Percentiles rank a stretch among this genome's conserved stretches.
phyloP scores from a whole-genome alignment of 2,888 invertebrate species.

The Platerodrilus igneus region DNA sequence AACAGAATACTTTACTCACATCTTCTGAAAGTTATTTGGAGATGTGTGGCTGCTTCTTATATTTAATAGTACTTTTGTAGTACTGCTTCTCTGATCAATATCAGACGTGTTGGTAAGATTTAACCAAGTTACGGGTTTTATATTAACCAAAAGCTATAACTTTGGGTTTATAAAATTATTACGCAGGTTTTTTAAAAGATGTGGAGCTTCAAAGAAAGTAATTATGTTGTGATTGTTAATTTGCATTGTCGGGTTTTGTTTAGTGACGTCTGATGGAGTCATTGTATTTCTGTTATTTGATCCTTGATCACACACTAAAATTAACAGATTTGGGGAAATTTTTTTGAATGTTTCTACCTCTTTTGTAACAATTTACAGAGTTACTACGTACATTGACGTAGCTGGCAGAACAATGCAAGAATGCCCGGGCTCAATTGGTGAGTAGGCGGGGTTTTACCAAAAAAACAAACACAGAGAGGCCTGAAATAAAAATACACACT shows the following conservation, averaged over 20 bases:
- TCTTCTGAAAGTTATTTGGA: conserved; percentile 16
- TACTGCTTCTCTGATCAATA: conserved; percentile 9
- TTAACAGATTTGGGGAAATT: conserved; percentile 12
- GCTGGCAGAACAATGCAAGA: too few relatives aligned
- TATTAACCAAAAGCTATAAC: conserved; percentile 4
- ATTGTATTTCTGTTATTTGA: background rate
- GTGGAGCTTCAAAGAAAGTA: conserved; percentile 18
- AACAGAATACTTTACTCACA: conserved; percentile 14
- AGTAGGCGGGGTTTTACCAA: too few relatives aligned
- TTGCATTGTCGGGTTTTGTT: conserved; percentile 13
- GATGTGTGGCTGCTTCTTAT: conserved; percentile 14
- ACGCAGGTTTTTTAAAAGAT: conserved; percentile 18
- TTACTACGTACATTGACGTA: too few relatives aligned
- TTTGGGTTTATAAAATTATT: conserved; percentile 19
- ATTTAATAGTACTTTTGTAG: conserved; percentile 8
- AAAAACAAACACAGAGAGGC: too few relatives aligned
- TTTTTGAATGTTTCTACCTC: conserved; percentile 8
- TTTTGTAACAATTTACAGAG: conserved; percentile 13
- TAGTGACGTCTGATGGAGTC: conserved; percentile 4
- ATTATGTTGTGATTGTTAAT: conserved; percentile 10
- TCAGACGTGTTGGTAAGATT: conserved; percentile 14
- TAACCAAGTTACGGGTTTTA: conserved; percentile 13
- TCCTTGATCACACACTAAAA: background rate
- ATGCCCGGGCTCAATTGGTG: too few relatives aligned
- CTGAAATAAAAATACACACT: too few relatives aligned